These are phyloP conservation scores for Lepidocyrtinus sp. DNA, from an alignment of 2,888 invertebrate species.

Conservation along the genomic window DNA sequence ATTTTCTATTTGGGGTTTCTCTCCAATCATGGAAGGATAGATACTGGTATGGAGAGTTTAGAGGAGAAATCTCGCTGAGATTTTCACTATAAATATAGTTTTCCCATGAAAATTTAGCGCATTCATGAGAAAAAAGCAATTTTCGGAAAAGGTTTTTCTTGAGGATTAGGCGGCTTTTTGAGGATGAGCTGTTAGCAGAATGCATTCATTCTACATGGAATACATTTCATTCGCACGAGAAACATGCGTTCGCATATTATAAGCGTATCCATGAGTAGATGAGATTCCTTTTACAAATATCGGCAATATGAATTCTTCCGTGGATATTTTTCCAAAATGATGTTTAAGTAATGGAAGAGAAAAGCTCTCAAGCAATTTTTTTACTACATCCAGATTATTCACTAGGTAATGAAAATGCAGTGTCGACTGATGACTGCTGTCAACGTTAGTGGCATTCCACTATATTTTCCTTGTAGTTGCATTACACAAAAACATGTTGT, in stretches of 20 bases:
- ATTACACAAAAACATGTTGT: too few relatives aligned
- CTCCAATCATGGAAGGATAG: background rate
- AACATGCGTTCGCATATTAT: conserved; percentile 18
- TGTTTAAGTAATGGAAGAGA: conserved; percentile 48
- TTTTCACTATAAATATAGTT: conserved; percentile 31
- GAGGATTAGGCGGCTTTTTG: conserved; percentile 64
- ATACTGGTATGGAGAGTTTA: background rate
- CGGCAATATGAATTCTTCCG: background rate
- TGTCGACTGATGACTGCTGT: conserved; percentile 33
- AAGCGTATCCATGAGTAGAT: conserved; percentile 7
- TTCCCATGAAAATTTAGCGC: conserved; percentile 70
- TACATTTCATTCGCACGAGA: conserved; percentile 39
- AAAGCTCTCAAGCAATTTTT: conserved; percentile 22
- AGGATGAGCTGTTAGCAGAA: conserved; percentile 58
- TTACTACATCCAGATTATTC: conserved; percentile 26
- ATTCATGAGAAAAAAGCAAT: conserved; percentile 69
- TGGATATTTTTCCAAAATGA: conserved; percentile 43
- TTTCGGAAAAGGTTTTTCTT: conserved; percentile 69
- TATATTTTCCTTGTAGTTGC: conserved; percentile 18
- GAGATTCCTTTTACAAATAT: background rate
- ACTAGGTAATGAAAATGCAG: conserved; percentile 16
- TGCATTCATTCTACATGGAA: conserved; percentile 48
- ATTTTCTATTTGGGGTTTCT: background rate
- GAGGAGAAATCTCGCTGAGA: conserved; percentile 1
- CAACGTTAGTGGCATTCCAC: conserved; percentile 24